Evolutionary conservation across 2,113 vertebrate genomes (phyloP).

Genomic region (Elephantulus edwardii): DNA sequence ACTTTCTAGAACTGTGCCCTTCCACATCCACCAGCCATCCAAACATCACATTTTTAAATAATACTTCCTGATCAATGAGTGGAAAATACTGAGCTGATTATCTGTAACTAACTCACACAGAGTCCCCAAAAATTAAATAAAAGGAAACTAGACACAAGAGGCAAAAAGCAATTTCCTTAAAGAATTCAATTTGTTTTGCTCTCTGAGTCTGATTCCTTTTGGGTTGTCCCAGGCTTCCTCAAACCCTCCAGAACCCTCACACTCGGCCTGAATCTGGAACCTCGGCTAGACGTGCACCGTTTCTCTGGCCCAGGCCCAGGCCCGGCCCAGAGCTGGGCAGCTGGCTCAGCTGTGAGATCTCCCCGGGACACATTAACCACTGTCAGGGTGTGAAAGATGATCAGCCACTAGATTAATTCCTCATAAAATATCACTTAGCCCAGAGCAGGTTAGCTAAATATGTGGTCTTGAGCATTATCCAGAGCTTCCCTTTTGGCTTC

Average conservation of each 20-base stretch:
- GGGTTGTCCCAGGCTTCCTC: slow-evolving; percentile 17
- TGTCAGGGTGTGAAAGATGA: slow-evolving; percentile 42
- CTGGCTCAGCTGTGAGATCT: slow-evolving; percentile 14
- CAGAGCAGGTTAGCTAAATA: slow-evolving; percentile 50
- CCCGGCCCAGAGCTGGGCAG: background rate
- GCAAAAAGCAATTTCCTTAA: slow-evolving; percentile 54
- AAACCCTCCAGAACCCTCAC: background rate
- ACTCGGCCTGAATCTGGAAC: background rate
- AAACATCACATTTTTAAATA: slow-evolving; percentile 12
- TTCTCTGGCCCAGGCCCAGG: background rate
- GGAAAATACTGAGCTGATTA: slow-evolving; percentile 43
- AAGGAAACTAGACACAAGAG: slow-evolving; percentile 12
- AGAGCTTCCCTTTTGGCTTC: slow-evolving; percentile 44
- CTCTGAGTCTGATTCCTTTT: slow-evolving; percentile 39
- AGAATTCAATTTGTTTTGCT: slow-evolving; percentile 60
- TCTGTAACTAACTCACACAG: slow-evolving; percentile 51
- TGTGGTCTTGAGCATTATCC: slow-evolving; percentile 36
- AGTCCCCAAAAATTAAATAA: slow-evolving; percentile 61
- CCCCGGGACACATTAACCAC: background rate
- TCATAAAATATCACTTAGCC: slow-evolving; percentile 59
- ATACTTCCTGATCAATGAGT: slow-evolving; percentile 49
- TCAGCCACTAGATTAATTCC: slow-evolving; percentile 49
- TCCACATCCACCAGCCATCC: background rate
- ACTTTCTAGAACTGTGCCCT: background rate
- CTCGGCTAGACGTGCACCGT: background rate